A percentile compares a stretch with the other conserved stretches of the same genome.
Evolutionary conservation across 1,140 invertebrate genomes (phyloP).

Genomic region (Drepana arcuata): DNA sequence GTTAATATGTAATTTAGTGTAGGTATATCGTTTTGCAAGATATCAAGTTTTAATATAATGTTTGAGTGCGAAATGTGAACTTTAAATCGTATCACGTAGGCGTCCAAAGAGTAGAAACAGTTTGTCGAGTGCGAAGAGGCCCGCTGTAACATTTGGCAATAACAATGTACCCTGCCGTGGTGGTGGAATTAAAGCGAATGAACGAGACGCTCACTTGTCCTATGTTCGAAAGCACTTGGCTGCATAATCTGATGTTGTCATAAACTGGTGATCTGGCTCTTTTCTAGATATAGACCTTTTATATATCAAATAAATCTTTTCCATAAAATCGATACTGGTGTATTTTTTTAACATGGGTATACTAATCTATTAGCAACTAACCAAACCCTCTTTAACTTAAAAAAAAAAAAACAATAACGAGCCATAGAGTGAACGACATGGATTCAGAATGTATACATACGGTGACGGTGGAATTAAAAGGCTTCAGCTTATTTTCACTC

Average conservation of each 20-base stretch:
- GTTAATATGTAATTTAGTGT: too few species aligned
- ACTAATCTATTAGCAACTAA: conserved; percentile 65
- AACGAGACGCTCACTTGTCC: conserved; percentile 1
- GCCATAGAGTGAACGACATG: conserved; percentile 14
- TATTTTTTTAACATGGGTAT: conserved; percentile 70
- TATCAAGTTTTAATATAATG: too few species aligned
- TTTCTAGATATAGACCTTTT: conserved; percentile 53
- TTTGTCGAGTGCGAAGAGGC: too few species aligned
- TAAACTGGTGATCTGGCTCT: conserved; percentile 67
- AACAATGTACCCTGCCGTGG: conserved; percentile 42
- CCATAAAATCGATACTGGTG: conserved; percentile 67
- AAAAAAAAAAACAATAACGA: conserved; percentile 15
- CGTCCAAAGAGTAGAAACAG: conserved; percentile 38
- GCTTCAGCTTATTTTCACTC: conserved; percentile 53
- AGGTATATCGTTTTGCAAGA: too few species aligned
- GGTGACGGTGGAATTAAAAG: conserved; percentile 36
- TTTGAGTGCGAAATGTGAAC: too few species aligned
- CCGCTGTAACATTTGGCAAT: conserved; percentile 50
- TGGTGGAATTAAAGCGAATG: conserved; percentile 38
- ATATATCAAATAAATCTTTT: conserved; percentile 70
- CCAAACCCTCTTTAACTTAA: conserved; percentile 39
- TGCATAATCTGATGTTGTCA: too few species aligned
- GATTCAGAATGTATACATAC: too few species aligned
- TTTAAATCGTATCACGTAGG: conserved; percentile 25
- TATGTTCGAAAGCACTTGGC: conserved; percentile 28